phyloP scores from a whole-genome alignment of 2,797 vertebrate genomes.

The Graptemys geographica region DNA sequence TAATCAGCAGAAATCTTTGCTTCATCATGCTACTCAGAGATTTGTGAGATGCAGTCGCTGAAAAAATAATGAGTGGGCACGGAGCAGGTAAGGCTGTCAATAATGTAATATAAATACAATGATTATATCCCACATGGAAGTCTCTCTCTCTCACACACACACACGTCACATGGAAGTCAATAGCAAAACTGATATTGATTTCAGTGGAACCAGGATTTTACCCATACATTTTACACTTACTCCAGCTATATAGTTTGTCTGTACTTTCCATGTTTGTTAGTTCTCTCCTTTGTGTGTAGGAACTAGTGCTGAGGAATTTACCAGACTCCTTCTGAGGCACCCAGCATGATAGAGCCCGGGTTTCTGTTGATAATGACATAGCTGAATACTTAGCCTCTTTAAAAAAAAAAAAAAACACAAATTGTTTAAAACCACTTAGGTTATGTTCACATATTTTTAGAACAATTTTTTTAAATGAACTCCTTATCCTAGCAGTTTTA shows the following conservation, averaged over 20 bases:
- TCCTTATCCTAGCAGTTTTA: neutral
- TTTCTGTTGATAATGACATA: no score
- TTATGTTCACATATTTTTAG: neutral
- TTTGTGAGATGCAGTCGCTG: neutral
- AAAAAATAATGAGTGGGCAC: neutral
- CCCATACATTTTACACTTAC: neutral
- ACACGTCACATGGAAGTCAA: neutral
- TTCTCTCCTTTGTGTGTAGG: neutral
- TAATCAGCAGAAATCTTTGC: neutral
- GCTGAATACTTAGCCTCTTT: no score
- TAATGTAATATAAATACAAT: neutral
- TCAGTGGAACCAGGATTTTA: neutral
- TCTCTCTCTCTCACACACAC: neutral
- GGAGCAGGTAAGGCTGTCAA: neutral
- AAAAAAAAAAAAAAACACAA: neutral
- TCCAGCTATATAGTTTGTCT: neutral
- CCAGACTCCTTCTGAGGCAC: rapidly evolving
- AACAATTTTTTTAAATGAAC: neutral
- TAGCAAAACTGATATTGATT: neutral
- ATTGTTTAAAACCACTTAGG: neutral
- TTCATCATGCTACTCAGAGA: neutral
- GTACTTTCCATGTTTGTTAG: neutral
- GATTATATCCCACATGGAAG: neutral
- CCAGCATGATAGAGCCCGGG: no score
- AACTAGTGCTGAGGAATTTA: neutral